A percentile compares a stretch with the other conserved stretches of the same genome.
Evolutionary conservation across 2,888 invertebrate genomes (phyloP).

Genomic region (Meghimatium bilineatum): DNA sequence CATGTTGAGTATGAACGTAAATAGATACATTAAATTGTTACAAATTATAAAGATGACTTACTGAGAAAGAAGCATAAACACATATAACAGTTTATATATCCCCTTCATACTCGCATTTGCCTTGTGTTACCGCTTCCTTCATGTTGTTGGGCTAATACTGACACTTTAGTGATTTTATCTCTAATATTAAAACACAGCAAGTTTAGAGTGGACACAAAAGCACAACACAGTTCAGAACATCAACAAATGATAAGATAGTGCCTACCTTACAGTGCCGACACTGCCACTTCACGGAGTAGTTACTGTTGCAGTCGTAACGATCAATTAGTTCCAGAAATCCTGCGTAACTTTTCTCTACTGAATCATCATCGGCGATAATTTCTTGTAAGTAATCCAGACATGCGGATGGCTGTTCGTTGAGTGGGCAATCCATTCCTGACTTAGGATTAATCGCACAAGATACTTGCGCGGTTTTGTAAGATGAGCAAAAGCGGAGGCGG

Average conservation of each 20-base stretch:
- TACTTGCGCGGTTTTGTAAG: slow-evolving; percentile 13
- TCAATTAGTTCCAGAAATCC: slow-evolving; percentile 45
- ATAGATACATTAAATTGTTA: no score
- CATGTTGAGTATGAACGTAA: no score
- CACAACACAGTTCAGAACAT: no score
- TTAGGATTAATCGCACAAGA: not conserved
- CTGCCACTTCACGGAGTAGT: slow-evolving; percentile 50
- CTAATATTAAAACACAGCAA: no score
- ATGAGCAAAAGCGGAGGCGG: slow-evolving; percentile 47
- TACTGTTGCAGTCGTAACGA: slow-evolving; percentile 48
- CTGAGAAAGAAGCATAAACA: no score
- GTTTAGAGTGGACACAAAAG: no score
- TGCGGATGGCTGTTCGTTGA: not conserved
- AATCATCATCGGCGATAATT: slow-evolving; percentile 12
- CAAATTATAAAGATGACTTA: no score
- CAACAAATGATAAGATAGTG: not conserved
- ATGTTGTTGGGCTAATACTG: no score
- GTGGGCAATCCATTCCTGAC: not conserved
- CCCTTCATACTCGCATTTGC: no score
- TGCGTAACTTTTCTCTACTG: slow-evolving; percentile 29
- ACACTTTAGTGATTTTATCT: no score
- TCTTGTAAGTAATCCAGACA: slow-evolving; percentile 33
- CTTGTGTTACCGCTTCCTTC: no score
- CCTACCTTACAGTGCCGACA: slow-evolving; percentile 53
- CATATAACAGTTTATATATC: no score